Evolutionary conservation across 2,888 invertebrate species (phyloP), one percentile per base, ranked within the genome.

Genomic region (Lypha dubia): DNA sequence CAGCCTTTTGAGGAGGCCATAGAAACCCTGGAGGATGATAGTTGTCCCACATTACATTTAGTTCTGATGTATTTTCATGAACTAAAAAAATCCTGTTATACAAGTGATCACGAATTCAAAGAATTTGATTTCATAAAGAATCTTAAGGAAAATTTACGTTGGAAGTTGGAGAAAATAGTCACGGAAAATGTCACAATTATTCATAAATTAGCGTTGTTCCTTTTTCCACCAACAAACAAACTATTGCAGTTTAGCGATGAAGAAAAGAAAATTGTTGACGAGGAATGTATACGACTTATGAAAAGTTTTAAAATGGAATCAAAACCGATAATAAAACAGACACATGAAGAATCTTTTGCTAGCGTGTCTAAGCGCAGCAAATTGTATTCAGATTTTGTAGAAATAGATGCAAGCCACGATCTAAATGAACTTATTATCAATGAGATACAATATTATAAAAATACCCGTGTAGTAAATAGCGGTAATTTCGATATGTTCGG

Each of bases 401-500:
- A 60, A 46, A 13, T 46, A 3, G 58, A 60, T 46, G 17, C 32
- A 20, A 60, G 20, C 3, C 15, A 7, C 3, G 58, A 70, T 13
- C 44, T 58, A 1, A 58, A 44, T 46, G 71, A 44, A 71, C 15
- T 20, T 1, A 58, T 58, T 32, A 28, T 22, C 3, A 17, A 46
- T 8, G 73, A 74, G n/a, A 1, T 74, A 13, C 60, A 74, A 51
- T 38, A 32, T 38, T 74, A 74, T 62, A 74, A 74, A 62, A 74
- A 24, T 15, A 51, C 62, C 0, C 46, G 51, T 1, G 51, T 62
- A 38, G 11, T 51, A 1, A 62, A 62, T 38, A 49, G n/a, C 28
- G 32, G 15, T 3, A 38, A 74, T 20, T 71, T 71, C 15, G 46
- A 71, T 71, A n/a, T 35, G 4, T 74, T 74, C 28, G 17, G 17